Conservation (phyloP, 2,113 vertebrate species). For the Mustelus asterias region DNA sequence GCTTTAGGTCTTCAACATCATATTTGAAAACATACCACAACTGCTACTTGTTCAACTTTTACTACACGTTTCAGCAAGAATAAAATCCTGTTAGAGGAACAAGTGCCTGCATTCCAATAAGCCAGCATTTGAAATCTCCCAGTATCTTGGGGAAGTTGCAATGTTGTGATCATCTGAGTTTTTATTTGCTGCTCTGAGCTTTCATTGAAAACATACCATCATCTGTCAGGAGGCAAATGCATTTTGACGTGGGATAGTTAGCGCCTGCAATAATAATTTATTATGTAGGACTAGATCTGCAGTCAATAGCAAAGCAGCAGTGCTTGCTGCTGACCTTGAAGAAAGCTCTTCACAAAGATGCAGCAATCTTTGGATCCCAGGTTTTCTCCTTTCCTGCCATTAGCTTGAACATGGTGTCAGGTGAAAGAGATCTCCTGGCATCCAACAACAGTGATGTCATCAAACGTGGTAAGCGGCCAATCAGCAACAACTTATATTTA, state of each 20-base stretch:
- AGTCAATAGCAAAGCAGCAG: not conserved
- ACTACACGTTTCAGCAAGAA: not conserved
- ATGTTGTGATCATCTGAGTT: not conserved
- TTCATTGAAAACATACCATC: not conserved
- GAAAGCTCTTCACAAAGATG: not conserved
- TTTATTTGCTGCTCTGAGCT: not conserved
- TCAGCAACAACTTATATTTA: not conserved
- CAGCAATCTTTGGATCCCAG: not conserved
- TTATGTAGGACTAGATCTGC: not conserved
- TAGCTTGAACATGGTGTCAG: not conserved
- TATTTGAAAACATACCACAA: not conserved
- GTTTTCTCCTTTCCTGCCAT: not conserved
- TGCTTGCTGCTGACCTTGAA: not conserved
- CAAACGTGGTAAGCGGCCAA: not conserved
- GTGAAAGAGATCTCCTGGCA: not conserved
- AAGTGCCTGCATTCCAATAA: not conserved
- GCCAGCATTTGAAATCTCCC: not conserved
- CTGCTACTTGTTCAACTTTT: not conserved
- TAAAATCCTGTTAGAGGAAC: not conserved
- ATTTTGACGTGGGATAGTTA: not conserved
- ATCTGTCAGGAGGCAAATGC: not conserved
- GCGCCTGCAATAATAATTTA: not conserved
- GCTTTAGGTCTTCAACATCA: too few species aligned
- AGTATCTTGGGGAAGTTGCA: not conserved
- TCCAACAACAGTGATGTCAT: not conserved